Evolutionary conservation across 2,113 vertebrate species (phyloP), one percentile per base, ranked within the genome.

Genomic region (Sylvietta virens): DNA sequence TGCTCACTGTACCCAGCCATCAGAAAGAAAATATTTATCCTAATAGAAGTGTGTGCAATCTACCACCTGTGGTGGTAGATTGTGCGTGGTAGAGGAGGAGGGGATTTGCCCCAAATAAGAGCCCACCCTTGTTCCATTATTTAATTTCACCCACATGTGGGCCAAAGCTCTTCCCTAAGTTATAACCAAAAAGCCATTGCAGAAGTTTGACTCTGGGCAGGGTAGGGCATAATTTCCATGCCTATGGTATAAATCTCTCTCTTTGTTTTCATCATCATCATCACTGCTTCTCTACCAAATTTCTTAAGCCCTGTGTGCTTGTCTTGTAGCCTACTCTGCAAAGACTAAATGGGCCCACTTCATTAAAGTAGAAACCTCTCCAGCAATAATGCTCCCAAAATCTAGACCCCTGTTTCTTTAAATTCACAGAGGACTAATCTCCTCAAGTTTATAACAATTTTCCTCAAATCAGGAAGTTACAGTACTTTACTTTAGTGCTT

Each of bases 1-100:
- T 95, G 67, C 66, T 96, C 62, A 82, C 81, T 89, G 74, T 62
- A 90, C 56, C 66, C 84, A 78, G 69, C 28, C n/a, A 84, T 47
- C 70, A 64, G 72, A 92, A 92, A 67, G 69, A 67, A 92, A 92
- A 73, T 65, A 78, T 92, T 86, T 86, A 64, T 74, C 90, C 73
- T 95, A 40, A 39, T 76, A 21, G 22, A 92, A 92, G 57, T 54
- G 35, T 4, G 8, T 2, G 3, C 71, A 72, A 81, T 67, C 65
- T 81, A 61, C 84, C 86, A 72, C 74, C 86, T 91, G 88, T 90
- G 76, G 37, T 48, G 58, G 69, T n/a, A n/a, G 70, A 84, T 24
- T 62, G 50, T 31, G 6, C 8, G 1, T 30, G 58, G 79, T 51
- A 0, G 0, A 92, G 86, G 64, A 37, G 35, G 56, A 88, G 21